Base-by-base conservation (phyloP, 53 echinoderm and acorn worm genomes). In the Zoroaster sp. region DNA sequence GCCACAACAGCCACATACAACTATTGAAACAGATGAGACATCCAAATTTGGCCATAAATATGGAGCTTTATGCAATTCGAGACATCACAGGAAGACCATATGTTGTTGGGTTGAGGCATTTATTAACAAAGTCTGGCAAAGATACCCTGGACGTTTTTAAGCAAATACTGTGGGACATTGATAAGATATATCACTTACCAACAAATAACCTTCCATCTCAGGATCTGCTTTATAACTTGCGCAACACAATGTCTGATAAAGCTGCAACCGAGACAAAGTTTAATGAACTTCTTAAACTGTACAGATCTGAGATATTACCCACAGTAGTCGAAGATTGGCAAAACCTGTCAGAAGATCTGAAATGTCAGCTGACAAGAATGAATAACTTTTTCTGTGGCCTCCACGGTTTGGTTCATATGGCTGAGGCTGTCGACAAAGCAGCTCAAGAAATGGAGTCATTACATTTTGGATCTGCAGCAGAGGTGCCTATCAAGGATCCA, bases 331-430 rank as follows among this genome's bases (percentile, higher is more conserved):
- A n/a, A n/a, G n/a, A n/a, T n/a, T n/a, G n/a, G n/a, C n/a, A 66
- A 21, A 18, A 89, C 28, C 69, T 80, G 5, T 7, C 78, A 17
- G 32, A 78, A 37, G 77, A 87, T 14, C 55, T 79, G 49, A 38
- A 89, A 78, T 5, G 9, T 79, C 68, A 89, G 46, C 52, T 91
- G 36, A 45, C 77, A 41, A 54, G 89, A 15, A 44, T 88, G 40
- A 92, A 92, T 55, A 87, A 88, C 51, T 92, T 92, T 35, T 88
- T 87, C 66, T 92, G 88, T 80, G 92, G 92, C 20, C 66, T 92
- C 2, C 92, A 92, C 44, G 75, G 88, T 1, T 40, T 88, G 28
- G 88, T 92, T 13, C 92, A 92, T 42, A 83, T 92, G 20, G 92
- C 89, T 40, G 92, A 92, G 53, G 51, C 23, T 9, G 83, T 52